Conservation (phyloP, 1,140 invertebrate species). For the Trissolcus basalis region DNA sequence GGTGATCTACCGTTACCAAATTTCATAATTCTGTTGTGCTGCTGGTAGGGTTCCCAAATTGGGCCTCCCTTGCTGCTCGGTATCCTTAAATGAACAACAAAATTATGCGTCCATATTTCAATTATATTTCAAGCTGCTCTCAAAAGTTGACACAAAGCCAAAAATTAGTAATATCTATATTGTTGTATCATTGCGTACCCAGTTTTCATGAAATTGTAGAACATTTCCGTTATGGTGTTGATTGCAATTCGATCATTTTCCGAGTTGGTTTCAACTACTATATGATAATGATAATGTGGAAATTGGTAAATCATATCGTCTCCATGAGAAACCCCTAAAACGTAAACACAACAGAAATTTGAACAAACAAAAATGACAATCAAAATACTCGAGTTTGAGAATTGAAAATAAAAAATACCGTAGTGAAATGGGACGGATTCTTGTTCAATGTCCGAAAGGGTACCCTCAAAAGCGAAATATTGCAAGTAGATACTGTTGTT, state of each 20-base stretch:
- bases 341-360: no score
- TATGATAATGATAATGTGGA: slow-evolving; percentile 61
- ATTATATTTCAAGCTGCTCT: no score
- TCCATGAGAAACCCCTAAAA: slow-evolving; percentile 72
- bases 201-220: slow-evolving; percentile 70
- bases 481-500: slow-evolving; percentile 63
- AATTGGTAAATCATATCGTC: slow-evolving; percentile 76
- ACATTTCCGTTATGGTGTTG: slow-evolving; percentile 73
- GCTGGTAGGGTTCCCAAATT: slow-evolving; percentile 65
- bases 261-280: slow-evolving; percentile 50
- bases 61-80: slow-evolving; percentile 55
- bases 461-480: slow-evolving; percentile 65
- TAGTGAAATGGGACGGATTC: slow-evolving; percentile 30
- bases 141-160: no score
- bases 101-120: no score
- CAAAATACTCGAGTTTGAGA: no score
- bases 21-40: slow-evolving; percentile 60
- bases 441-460: slow-evolving; percentile 51
- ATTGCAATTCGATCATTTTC: slow-evolving; percentile 67
- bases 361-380: not conserved
- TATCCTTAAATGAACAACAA: slow-evolving; percentile 57
- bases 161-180: no score
- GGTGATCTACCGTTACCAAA: slow-evolving; percentile 59
- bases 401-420: slow-evolving; percentile 46
- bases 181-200: slow-evolving; percentile 68